Base-by-base conservation (phyloP, 37 sponge, comb jelly and placozoan species). In the Crambe crambe region DNA sequence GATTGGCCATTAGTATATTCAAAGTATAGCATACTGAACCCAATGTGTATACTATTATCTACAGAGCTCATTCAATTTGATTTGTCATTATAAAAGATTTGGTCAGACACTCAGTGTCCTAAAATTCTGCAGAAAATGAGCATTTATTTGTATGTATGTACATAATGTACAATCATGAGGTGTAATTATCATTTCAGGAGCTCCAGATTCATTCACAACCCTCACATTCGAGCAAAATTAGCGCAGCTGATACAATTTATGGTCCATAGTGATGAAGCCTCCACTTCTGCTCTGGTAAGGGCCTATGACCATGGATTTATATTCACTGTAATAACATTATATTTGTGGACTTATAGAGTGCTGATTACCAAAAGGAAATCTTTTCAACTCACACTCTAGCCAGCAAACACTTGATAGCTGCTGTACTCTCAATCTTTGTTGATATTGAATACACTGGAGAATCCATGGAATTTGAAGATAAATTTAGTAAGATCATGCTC, bases 381-480 rank as follows among this genome's bases (percentile, higher is more conserved):
- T 83, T 89, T 37, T 38, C 66, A 0, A 39, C 74, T 0, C 84
- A 89, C 79, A 27, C 63, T 23, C 30, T 89, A 2, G 89, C 89
- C 43, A 42, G 58, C 38, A 68, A 26, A 32, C 75, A 82, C 64
- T 82, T 95, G 34, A 35, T 88, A 1, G 47, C 43, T 23, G 63
- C 84, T 20, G 70, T 97, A 6, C 75, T 97, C 20, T 81, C 65
- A 42, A 82, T 94, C 12, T 97, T 94, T 70, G 77, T 94, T 43
- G 97, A 97, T 63, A 97, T 90, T 64, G 97, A 97, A 39, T 69
- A 68, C 39, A 91, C 97, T 54, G 97, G 95, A 42, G 87, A 91
- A 36, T 85, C 87, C 27, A 67, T 90, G 85, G 81, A 90, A 44
- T 96, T 96, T 90, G 96, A 96, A 57, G 91, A 90, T 54, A 96